A percentile compares a stretch with the other conserved stretches of the same genome.
phyloP scores from a whole-genome alignment of 1,140 invertebrate species.

The Drosophila dunni region DNA sequence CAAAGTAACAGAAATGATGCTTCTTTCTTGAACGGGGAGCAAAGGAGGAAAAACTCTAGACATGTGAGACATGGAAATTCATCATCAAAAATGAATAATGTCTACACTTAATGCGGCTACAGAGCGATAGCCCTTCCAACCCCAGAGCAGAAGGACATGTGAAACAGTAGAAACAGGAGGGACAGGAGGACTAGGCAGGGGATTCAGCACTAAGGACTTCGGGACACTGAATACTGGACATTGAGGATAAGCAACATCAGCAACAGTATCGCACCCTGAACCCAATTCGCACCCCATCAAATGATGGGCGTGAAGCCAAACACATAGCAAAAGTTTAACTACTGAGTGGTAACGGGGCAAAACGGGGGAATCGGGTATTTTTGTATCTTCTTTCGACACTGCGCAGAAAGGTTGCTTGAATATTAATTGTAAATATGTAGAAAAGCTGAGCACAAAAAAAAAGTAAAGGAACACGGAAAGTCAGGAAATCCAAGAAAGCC shows the following conservation, averaged over 20 bases:
- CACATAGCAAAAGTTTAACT: constrained; percentile 35
- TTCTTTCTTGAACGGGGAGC: not conserved
- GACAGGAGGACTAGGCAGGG: not conserved
- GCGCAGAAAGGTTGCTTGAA: constrained; percentile 75
- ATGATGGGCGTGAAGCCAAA: constrained; percentile 74
- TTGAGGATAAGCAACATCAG: constrained; percentile 62
- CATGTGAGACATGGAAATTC: constrained; percentile 83
- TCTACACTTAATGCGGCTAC: constrained; percentile 80
- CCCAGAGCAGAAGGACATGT: constrained; percentile 12
- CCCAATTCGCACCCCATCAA: constrained; percentile 82
- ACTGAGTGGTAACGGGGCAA: not conserved
- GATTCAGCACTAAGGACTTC: not conserved
- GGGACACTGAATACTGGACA: constrained; percentile 36
- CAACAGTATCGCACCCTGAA: constrained; percentile 63
- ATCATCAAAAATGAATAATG: constrained; percentile 84
- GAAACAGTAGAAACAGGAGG: no score
- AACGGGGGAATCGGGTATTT: constrained; percentile 6
- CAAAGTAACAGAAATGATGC: not conserved
- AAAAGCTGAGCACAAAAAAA: constrained; percentile 4
- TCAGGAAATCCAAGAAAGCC: constrained; percentile 12
- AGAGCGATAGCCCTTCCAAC: constrained; percentile 31
- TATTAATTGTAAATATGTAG: constrained; percentile 80
- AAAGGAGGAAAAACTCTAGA: constrained; percentile 52
- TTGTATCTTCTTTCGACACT: constrained; percentile 41
- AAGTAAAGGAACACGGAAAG: constrained; percentile 2